Evolutionary conservation across 1,140 invertebrate species (phyloP).

Genomic region (Micrasema minimum): DNA sequence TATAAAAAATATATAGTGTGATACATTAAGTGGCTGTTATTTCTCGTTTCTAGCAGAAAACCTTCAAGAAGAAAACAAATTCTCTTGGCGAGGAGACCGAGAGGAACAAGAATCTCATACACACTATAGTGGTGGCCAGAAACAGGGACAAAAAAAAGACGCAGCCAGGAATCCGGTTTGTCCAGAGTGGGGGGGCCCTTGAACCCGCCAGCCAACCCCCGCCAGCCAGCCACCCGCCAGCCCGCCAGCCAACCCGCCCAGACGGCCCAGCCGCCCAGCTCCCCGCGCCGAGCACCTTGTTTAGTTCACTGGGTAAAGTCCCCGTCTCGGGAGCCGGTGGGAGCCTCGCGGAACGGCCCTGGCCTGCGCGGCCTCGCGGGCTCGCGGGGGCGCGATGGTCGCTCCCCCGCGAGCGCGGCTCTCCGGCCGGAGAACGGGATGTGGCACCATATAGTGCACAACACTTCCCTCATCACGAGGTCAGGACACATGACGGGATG

Average conservation of each 20-base stretch:
- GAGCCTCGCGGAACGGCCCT: no score
- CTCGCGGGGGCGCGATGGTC: no score
- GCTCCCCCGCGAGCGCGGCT: background rate
- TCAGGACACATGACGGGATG: slow-evolving; percentile 3
- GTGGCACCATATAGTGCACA: slow-evolving; percentile 4
- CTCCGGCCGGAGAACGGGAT: slow-evolving; percentile 5
- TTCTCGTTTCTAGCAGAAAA: background rate
- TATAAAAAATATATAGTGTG: no score
- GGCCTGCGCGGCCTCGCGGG: no score
- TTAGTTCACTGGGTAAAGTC: slow-evolving; percentile 36
- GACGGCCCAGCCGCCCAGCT: background rate
- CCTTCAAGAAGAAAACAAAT: slow-evolving; percentile 17
- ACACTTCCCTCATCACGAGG: slow-evolving; percentile 26
- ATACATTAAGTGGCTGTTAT: no score
- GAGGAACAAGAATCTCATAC: slow-evolving; percentile 28
- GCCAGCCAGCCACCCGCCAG: background rate
- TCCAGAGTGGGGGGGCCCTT: slow-evolving; percentile 41
- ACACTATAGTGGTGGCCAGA: slow-evolving; percentile 20
- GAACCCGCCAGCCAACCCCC: slow-evolving; percentile 30
- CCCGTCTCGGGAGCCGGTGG: background rate
- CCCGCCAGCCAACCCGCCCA: background rate
- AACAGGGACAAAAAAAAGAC: slow-evolving; percentile 44
- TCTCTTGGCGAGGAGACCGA: slow-evolving; percentile 3
- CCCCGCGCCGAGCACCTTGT: slow-evolving; percentile 4
- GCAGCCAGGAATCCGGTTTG: slow-evolving; percentile 51